Percentiles rank a stretch among this genome's conserved stretches.
Evolutionary conservation across 2,888 invertebrate genomes (phyloP).

Genomic region (Stenichneumon culpator): DNA sequence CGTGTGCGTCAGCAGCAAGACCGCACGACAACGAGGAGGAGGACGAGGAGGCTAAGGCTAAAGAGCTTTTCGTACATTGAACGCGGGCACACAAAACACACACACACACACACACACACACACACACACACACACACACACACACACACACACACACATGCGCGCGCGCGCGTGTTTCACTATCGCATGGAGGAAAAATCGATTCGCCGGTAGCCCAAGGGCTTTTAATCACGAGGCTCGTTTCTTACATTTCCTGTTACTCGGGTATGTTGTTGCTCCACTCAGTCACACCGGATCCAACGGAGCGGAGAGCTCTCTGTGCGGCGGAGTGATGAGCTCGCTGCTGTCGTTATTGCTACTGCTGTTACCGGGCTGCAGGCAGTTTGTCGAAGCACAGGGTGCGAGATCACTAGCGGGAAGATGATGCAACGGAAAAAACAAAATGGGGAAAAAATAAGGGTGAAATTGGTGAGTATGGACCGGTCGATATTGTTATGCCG

Average conservation of each 20-base stretch:
- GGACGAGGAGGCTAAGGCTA: constrained; percentile 32
- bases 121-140: constrained; percentile 4
- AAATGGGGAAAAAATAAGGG: not conserved
- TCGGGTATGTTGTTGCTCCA: constrained; percentile 5
- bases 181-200: constrained; percentile 76
- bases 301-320: not conserved
- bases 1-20: constrained; percentile 20
- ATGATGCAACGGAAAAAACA: not conserved
- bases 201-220: constrained; percentile 77
- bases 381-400: not conserved
- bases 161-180: not conserved
- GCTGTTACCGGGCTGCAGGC: not conserved
- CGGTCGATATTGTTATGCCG: too few species aligned
- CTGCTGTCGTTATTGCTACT: constrained; percentile 21
- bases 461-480: not conserved
- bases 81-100: constrained; percentile 6
- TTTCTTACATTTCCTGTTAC: constrained; percentile 80
- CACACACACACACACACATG: constrained; percentile 17
- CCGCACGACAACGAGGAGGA: constrained; percentile 31
- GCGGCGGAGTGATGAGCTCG: constrained; percentile 8
- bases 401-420: not conserved
- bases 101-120: constrained; percentile 19
- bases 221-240: constrained; percentile 80
- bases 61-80: constrained; percentile 49
- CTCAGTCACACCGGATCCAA: constrained; percentile 13